Base-by-base conservation (phyloP, 2,113 vertebrate genomes). In the Ochotona princeps region DNA sequence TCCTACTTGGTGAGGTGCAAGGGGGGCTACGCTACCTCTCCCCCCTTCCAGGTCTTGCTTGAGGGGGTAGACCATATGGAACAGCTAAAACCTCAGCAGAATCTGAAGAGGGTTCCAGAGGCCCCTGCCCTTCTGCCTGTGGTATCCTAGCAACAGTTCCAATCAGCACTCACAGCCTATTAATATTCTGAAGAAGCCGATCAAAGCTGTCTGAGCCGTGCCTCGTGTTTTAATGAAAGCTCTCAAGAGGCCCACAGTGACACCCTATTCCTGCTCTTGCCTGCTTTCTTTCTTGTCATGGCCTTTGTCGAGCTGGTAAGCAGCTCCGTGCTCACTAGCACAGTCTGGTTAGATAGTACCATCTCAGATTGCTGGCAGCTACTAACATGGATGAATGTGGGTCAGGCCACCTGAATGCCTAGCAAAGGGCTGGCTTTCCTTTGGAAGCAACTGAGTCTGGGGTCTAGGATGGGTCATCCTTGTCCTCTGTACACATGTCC, bases 331-430 rank as follows among this genome's bases (percentile, higher is more conserved):
- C 95, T 66, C 89, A 91, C 90, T 79, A 91, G 66, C 51, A 80
- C 96, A 96, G 95, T 96, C 96, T 97, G 96, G 75, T 90, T 95
- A 82, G 94, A 92, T 94, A 96, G 87, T 92, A 95, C 93, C 90
- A 94, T 91, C 93, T 73, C 81, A 90, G 94, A 90, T 89, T 80
- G 67, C 89, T 83, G 0, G 8, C 87, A 49, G 87, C 76, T 95
- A 89, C 84, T 91, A 80, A 73, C 12, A 51, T 73, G 84, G 87
- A 69, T 12, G 75, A 91, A 96, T 96, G 69, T 96, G 94, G 96
- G 96, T 97, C 95, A 96, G 65, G 81, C 90, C 66, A 69, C 93
- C 93, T 90, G 81, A 61, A 92, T 94, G 91, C 93, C 95, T 93
- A 94, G 76, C 49, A 69, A 95, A 95, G 84, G 94, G 89, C 94